These are phyloP conservation scores for Drosophila cardini DNA, from an alignment of 1,140 invertebrate species.

Conservation along the genomic window DNA sequence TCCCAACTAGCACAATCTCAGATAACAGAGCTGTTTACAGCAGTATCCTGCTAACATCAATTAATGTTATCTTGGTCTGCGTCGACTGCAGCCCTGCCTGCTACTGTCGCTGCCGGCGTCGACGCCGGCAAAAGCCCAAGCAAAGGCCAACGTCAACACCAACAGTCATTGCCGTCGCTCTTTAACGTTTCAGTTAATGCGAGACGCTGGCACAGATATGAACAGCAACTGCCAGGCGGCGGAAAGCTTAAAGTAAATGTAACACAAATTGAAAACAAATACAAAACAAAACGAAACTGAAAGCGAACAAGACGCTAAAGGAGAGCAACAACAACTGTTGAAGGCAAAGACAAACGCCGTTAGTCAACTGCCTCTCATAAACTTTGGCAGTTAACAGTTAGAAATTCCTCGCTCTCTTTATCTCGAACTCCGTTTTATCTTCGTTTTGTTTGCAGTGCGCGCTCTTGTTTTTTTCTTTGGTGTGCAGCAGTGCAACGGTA, in stretches of 20 bases:
- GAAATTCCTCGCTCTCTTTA: not conserved
- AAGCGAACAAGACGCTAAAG: too few relatives aligned
- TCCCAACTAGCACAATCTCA: not conserved
- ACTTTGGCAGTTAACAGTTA: slow-evolving; percentile 15
- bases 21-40: not conserved
- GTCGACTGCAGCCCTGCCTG: slow-evolving; percentile 7
- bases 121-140: not conserved
- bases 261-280: slow-evolving; percentile 1
- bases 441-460: slow-evolving; percentile 8
- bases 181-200: slow-evolving; percentile 44
- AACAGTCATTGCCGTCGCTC: slow-evolving; percentile 17
- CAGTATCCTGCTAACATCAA: slow-evolving; percentile 1
- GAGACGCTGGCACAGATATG: slow-evolving; percentile 47
- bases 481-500: slow-evolving; percentile 4
- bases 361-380: not conserved
- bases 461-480: not conserved
- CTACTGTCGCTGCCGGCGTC: not conserved
- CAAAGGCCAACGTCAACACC: not conserved
- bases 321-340: slow-evolving; percentile 18
- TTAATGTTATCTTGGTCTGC: slow-evolving; percentile 1
- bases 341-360: slow-evolving; percentile 25
- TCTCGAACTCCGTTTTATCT: not conserved
- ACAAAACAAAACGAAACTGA: slow-evolving; percentile 14
- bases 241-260: not conserved
- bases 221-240: slow-evolving; percentile 16